These are phyloP conservation scores for Acleris laterana DNA, from an alignment of 2,888 invertebrate species.

Conservation along the genomic window DNA sequence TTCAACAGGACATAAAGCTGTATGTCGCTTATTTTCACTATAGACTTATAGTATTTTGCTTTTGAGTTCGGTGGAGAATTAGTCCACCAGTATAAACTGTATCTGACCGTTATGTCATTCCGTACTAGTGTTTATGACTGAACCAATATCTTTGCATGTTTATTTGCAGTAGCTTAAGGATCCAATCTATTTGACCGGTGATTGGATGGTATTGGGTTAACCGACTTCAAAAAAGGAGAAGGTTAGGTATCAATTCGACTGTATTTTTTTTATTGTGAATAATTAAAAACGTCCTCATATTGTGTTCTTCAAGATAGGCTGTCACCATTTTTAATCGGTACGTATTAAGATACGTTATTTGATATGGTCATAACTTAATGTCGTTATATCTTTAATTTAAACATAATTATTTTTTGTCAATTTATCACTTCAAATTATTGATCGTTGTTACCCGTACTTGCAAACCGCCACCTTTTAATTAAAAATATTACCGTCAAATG, in stretches of 20 bases:
- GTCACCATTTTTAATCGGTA: neutral
- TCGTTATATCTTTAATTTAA: neutral
- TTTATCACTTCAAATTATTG: constrained; percentile 6
- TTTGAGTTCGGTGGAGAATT: constrained; percentile 5
- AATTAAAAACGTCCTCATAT: too few species aligned
- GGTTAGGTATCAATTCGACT: too few species aligned
- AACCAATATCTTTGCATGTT: constrained; percentile 47
- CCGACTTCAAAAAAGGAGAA: too few species aligned
- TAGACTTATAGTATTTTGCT: neutral
- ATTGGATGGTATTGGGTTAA: neutral
- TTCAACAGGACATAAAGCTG: too few species aligned
- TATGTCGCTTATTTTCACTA: neutral
- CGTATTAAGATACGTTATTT: too few species aligned
- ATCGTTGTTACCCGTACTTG: neutral
- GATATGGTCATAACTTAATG: neutral
- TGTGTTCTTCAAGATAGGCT: too few species aligned
- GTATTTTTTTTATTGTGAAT: too few species aligned
- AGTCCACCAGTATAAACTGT: constrained; percentile 36
- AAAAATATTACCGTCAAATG: constrained; percentile 26
- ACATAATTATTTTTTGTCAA: constrained; percentile 13
- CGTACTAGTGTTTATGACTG: constrained; percentile 49
- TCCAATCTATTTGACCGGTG: constrained; percentile 8
- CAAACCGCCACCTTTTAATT: constrained; percentile 14
- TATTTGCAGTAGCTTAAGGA: constrained; percentile 42
- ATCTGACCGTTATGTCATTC: constrained; percentile 45